Base-by-base conservation (phyloP, 2,113 vertebrate species). In the Gallinago paraguaiae region DNA sequence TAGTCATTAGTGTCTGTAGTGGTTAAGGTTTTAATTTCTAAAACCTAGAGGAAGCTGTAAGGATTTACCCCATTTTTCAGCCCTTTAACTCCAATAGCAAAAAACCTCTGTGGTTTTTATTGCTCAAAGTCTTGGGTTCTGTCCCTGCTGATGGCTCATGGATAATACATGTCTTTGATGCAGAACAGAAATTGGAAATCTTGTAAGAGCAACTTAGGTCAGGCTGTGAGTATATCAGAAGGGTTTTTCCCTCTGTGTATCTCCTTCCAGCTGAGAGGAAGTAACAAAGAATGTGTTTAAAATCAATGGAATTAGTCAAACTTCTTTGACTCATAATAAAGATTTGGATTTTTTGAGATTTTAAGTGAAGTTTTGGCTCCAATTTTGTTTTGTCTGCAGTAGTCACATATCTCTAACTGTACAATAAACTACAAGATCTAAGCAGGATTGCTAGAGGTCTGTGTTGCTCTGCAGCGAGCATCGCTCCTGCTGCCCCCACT, bases 261-360 rank as follows among this genome's bases (percentile, higher is more conserved):
- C 77, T 91, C 31, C 56, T 91, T 95, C 91, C 88, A 95, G 88
- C 96, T 93, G 93, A 94, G 81, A 96, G 88, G 86, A 96, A 91
- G 77, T 93, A 82, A 60, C 65, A 79, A 96, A 92, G 69, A 94
- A 93, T 94, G 88, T 96, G 88, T 95, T 95, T 96, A 91, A 95
- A 94, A 96, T 96, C 81, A 92, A 72, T 82, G 87, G 89, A 93
- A 92, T 96, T 94, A 91, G 90, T 92, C 7, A 2, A 94, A 90
- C 53, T 91, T 87, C 61, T 94, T 92, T 91, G 95, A 91, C 30
- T 41, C 67, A 35, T 65, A 79, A 75, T 84, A 82, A 95, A 96
- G 76, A 77, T 88, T 51, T 37, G 48, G 51, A 88, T 81, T 93
- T 93, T 74, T 68, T 5, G 65, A 93, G 77, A 75, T 86, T 84